These are phyloP conservation scores for Bombus consobrinus DNA, from an alignment of 1,140 invertebrate species.

Conservation along the genomic window DNA sequence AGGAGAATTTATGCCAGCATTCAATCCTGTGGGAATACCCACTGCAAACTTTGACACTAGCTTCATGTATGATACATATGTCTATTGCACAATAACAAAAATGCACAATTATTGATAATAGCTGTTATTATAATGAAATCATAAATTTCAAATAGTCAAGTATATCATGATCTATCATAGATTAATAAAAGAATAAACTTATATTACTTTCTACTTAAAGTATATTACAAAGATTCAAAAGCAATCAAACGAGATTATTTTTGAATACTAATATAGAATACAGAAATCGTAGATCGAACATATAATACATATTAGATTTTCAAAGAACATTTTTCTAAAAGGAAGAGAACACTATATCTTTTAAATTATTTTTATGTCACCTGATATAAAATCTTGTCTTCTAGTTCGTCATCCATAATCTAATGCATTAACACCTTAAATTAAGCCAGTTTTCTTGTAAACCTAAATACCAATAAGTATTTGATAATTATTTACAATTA, in stretches of 20 bases:
- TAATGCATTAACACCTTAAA: constrained; percentile 31
- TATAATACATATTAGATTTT: background rate
- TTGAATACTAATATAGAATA: constrained; percentile 26
- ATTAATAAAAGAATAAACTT: background rate
- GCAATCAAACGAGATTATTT: constrained; percentile 26
- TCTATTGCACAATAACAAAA: constrained; percentile 73
- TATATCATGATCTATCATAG: background rate
- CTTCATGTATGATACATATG: constrained; percentile 92
- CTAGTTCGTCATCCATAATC: constrained; percentile 93
- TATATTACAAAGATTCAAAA: constrained; percentile 9
- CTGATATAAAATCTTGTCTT: constrained; percentile 92
- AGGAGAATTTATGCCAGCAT: constrained; percentile 84
- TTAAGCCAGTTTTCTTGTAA: constrained; percentile 19
- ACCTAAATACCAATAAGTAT: background rate
- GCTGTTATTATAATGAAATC: background rate
- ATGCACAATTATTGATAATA: background rate
- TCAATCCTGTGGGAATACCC: constrained; percentile 85
- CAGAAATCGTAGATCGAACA: background rate
- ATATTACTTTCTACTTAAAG: background rate
- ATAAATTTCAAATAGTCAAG: background rate
- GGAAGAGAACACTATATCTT: background rate
- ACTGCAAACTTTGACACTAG: constrained; percentile 90
- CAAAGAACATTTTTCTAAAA: constrained; percentile 6
- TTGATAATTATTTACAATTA: constrained; percentile 8
- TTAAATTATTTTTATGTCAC: constrained; percentile 59